Evolutionary conservation across 2,113 vertebrate species (phyloP), one percentile per base, ranked within the genome.

Genomic region (Alosa alosa): DNA sequence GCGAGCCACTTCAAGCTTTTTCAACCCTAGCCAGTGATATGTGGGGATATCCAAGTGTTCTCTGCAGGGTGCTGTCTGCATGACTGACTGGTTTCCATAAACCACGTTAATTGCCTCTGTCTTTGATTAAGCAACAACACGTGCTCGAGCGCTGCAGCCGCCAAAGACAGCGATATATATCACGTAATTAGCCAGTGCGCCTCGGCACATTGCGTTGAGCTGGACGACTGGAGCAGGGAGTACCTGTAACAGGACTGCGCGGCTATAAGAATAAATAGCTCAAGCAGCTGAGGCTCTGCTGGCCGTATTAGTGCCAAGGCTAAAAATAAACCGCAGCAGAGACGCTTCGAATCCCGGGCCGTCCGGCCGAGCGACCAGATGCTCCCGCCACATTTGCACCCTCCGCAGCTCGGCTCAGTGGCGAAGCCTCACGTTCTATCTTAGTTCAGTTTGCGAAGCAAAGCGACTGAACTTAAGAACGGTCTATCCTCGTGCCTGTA

Each of bases 251-350:
- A 46, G 72, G 13, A 13, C 13, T 72, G 41, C 41, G 41, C 41
- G 64, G 64, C 8, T 72, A 25, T 4, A 36, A 78, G 31, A 4
- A 44, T 2, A 44, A 78, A 78, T 78, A 78, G 72, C 72, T 1
- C 13, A 8, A 39, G 85, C 85, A 60, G 83, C 84, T 87, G 83
- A 52, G 41, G 83, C 85, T 36, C 72, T 25, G 82, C 46, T 78
- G 86, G 50, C 86, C 78, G 68, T 84, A 55, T 68, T 86, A 46
- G 15, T 57, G 13, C 10, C 72, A 85, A 22, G 60, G 41, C 81
- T 86, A 87, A 89, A 87, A 86, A 87, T 84, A 86, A 81, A 50
- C 64, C 25, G 49, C 81, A 75, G 50, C 57, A 25, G 47, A 31
- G 47, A 44, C 31, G 36, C 72, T 68, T n/a, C n/a, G 64, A 68